phyloP scores from a whole-genome alignment of 2,113 vertebrate species.

The Indicator maculatus region DNA sequence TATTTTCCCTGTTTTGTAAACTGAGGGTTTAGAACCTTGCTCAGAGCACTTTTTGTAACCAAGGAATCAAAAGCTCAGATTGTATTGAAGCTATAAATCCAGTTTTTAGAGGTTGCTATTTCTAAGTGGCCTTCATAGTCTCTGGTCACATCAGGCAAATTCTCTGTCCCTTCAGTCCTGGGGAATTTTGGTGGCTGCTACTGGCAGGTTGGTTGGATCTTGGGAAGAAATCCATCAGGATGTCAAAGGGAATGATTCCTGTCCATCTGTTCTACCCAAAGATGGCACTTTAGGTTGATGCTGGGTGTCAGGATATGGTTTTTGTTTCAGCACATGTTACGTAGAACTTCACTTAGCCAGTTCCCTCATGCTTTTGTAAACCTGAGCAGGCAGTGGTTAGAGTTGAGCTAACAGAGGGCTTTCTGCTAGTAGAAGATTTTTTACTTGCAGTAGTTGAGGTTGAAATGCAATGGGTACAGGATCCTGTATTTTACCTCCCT shows the following conservation, averaged over 20 bases:
- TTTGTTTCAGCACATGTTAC: background rate
- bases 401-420: slow-evolving; percentile 12
- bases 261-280: slow-evolving; percentile 36
- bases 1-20: slow-evolving; percentile 28
- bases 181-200: background rate
- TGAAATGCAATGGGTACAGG: background rate
- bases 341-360: background rate
- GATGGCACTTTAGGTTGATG: slow-evolving; percentile 34
- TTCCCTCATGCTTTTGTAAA: slow-evolving; percentile 12
- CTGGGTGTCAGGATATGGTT: background rate
- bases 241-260: slow-evolving; percentile 38
- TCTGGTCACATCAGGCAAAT: background rate
- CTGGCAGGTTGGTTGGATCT: background rate
- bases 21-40: slow-evolving; percentile 9
- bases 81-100: background rate
- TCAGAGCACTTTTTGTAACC: slow-evolving; percentile 56
- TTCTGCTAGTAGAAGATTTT: slow-evolving; percentile 39
- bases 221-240: background rate
- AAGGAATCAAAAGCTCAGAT: slow-evolving; percentile 26
- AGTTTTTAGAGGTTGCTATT: background rate
- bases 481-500: background rate
- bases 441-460: slow-evolving; percentile 4
- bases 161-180: slow-evolving; percentile 9
- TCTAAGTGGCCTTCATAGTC: background rate
- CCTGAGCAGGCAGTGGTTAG: background rate